Evolutionary conservation across 2,113 vertebrate species (phyloP).

Genomic region (Plecotus auritus): DNA sequence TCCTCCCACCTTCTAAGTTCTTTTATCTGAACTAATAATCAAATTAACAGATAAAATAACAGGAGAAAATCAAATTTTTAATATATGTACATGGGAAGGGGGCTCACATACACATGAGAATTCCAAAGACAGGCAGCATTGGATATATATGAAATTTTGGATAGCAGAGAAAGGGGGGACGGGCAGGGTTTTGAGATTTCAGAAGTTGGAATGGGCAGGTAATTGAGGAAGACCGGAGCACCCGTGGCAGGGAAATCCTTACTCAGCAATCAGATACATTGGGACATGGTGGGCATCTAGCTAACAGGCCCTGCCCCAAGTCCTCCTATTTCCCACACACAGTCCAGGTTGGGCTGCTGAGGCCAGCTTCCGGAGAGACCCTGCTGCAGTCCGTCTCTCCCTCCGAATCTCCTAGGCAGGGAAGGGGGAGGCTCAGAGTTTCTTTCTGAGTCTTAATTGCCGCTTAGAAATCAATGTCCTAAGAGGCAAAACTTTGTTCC

Average conservation of each 20-base stretch:
- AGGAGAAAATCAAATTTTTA: not conserved
- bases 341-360: not conserved
- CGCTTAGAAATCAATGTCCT: not conserved
- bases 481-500: not conserved
- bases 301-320: too few species aligned
- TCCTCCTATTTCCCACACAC: too few species aligned
- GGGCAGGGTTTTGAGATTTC: not conserved
- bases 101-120: not conserved
- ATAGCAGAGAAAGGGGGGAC: not conserved
- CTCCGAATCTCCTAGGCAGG: not conserved
- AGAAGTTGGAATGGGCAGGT: not conserved
- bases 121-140: not conserved
- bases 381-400: not conserved
- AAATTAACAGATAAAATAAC: not conserved
- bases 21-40: not conserved
- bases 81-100: too few species aligned
- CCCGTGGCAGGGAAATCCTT: not conserved
- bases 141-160: not conserved
- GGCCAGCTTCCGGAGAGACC: not conserved
- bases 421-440: too few species aligned
- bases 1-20: not conserved
- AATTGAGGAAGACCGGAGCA: not conserved
- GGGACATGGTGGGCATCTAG: not conserved
- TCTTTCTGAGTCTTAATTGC: not conserved
- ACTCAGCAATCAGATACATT: too few species aligned